Evolutionary conservation across 2,113 vertebrate genomes (phyloP), one percentile per base, ranked within the genome.

Genomic region (Hippocampus guttulatus): DNA sequence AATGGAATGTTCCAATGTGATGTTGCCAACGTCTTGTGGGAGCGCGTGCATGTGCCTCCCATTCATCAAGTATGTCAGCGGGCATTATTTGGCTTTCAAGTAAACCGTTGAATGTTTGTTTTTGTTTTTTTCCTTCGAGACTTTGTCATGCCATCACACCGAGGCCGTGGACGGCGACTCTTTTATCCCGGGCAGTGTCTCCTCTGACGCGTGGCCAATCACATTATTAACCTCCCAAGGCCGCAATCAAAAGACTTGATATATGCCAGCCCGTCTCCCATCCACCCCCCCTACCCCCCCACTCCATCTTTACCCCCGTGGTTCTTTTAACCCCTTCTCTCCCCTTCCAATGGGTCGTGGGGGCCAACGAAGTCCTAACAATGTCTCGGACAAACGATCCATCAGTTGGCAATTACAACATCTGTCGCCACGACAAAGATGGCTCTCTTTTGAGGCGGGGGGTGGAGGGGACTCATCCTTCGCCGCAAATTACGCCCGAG

Each of bases 331-430:
- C 87, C 87, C 79, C 78, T 81, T 85, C 83, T 74, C 81, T 54
- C 67, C 71, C 76, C 74, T 71, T 84, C 81, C 81, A 64, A 65
- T 81, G 70, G 68, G 85, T 76, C 20, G 64, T 30, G 45, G 63
- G 2, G 70, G 84, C 82, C 80, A 82, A 79, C 68, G 68, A 79
- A 82, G 73, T 85, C 82, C 83, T 92, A 93, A 93, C 90, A 90
- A 91, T 83, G 71, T 80, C 77, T 81, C 84, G 85, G 90, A 92
- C 89, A 90, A 86, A 85, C 81, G 82, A 93, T 93, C 90, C 87
- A 92, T 93, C 92, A 93, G 92, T 86, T 88, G 87, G 92, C 91
- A 93, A 93, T 93, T 93, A 93, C 91, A 92, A 93, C 92, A 93
- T 93, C 91, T 93, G 92, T 92, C 90, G 84, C 89, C 82, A 78